Percentiles rank a stretch among this genome's conserved stretches.
These are phyloP conservation scores for Bradypodion pumilum DNA, from an alignment of 2,797 vertebrate species.

Conservation along the genomic window DNA sequence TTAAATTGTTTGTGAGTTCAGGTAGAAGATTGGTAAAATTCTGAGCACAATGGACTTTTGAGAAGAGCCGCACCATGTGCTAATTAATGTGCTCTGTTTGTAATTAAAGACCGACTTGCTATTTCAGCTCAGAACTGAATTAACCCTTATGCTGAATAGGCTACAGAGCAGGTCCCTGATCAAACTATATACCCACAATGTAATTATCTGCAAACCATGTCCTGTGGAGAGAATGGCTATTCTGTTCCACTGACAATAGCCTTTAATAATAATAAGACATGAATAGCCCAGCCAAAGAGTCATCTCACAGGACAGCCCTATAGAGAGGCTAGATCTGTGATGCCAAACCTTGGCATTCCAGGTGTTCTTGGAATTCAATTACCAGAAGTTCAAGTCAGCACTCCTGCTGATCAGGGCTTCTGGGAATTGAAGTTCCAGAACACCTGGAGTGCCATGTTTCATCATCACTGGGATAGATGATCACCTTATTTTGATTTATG, in stretches of 20 bases:
- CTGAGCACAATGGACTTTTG: not conserved
- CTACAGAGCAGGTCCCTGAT: not conserved
- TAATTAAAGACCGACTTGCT: not conserved
- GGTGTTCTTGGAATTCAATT: too few species aligned
- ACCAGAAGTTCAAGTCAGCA: too few species aligned
- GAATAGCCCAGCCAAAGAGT: too few species aligned
- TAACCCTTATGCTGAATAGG: not conserved
- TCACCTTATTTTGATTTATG: too few species aligned
- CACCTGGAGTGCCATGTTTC: too few species aligned
- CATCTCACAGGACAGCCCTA: too few species aligned
- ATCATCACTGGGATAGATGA: too few species aligned
- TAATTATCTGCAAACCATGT: slow-evolving; percentile 2
- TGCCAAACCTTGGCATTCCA: too few species aligned
- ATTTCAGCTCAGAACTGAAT: not conserved
- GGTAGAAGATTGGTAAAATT: not conserved
- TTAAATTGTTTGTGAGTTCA: not conserved
- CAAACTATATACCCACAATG: not conserved
- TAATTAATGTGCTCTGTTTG: slow-evolving; percentile 2
- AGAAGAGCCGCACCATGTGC: not conserved
- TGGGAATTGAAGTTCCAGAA: too few species aligned
- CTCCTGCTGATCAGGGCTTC: too few species aligned
- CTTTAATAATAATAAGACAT: not conserved
- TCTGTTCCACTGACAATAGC: not conserved
- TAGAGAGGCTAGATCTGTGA: too few species aligned
- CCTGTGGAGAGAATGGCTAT: not conserved